Base-by-base conservation (phyloP, 2,797 vertebrate genomes). In the Eospalax fontanierii region DNA sequence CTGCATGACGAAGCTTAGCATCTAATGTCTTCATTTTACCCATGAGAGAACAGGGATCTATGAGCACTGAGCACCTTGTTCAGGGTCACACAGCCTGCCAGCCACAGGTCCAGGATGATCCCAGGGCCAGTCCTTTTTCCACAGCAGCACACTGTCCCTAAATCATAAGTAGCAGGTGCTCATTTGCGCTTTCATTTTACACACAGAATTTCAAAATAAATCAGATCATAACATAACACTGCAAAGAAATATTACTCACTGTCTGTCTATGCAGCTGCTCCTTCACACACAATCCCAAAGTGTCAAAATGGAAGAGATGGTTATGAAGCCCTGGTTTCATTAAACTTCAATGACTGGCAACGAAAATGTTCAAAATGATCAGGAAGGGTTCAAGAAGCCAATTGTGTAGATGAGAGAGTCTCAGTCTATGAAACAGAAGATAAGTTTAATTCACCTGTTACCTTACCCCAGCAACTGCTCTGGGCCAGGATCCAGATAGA, bases 181-280 rank as follows among this genome's bases (percentile, higher is more conserved):
- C 43, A 59, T 82, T 65, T 82, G 68, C 87, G 57, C 57, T 96
- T 95, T 81, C 68, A 85, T 79, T 94, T 97, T 92, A 73, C 46
- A 93, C 26, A 84, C 15, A 79, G 35, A 30, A 10, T 68, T 95
- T 93, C 71, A 81, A 93, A 94, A 87, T 65, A 76, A 87, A 87
- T 74, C 84, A 74, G 59, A 87, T 59, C 84, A 87, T 87, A 70
- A 73, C 84, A 74, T 74, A 87, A 87, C 74, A 61, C 70, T 9
- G 54, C 71, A 35, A 87, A 54, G 43, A 86, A 90, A 95, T 94
- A 92, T 96, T 93, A 89, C 74, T 95, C 89, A 24, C 35, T 92
- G 83, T 54, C 35, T 92, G 83, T 54, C 73, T 94, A 85, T 84
- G 18, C 80, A 90, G 75, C 73, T 93, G 86, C 63, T 57, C 63